A percentile compares a stretch with the other conserved stretches of the same genome.
phyloP scores from a whole-genome alignment of 1,140 invertebrate genomes.

The Formica selysi region DNA sequence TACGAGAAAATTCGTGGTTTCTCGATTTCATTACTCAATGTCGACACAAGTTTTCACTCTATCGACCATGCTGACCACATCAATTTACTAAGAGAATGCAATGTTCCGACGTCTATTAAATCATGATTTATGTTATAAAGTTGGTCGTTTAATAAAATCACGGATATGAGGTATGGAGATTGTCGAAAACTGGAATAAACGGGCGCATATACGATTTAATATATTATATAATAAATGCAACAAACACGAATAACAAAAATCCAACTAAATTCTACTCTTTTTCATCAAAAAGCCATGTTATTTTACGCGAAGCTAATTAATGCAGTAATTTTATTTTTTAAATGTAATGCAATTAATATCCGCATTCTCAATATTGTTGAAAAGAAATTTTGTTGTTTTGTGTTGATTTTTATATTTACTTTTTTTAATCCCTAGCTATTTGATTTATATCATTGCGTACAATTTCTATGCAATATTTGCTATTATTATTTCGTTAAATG shows the following conservation, averaged over 20 bases:
- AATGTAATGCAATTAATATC: constrained; percentile 14
- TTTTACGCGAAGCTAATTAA: neutral
- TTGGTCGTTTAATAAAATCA: neutral
- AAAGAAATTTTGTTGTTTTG: neutral
- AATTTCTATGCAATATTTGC: too few species aligned
- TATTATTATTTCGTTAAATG: neutral
- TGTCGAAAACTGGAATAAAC: constrained; percentile 4
- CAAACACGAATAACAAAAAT: neutral
- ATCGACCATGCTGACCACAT: constrained; percentile 2
- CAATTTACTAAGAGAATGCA: neutral
- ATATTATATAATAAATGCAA: neutral
- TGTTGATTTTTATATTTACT: neutral
- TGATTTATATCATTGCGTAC: neutral
- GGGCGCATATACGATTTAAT: neutral
- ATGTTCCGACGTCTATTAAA: neutral
- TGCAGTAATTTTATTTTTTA: neutral
- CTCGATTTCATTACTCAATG: constrained; percentile 38
- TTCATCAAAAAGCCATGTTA: neutral
- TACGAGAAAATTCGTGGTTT: neutral
- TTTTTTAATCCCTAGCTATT: neutral
- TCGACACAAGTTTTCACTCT: constrained; percentile 24
- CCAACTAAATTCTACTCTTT: neutral
- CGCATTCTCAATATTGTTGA: neutral
- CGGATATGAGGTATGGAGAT: neutral
- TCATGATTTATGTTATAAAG: neutral